Evolutionary conservation across 2,888 invertebrate genomes (phyloP).

Genomic region (Agrypnus murinus): DNA sequence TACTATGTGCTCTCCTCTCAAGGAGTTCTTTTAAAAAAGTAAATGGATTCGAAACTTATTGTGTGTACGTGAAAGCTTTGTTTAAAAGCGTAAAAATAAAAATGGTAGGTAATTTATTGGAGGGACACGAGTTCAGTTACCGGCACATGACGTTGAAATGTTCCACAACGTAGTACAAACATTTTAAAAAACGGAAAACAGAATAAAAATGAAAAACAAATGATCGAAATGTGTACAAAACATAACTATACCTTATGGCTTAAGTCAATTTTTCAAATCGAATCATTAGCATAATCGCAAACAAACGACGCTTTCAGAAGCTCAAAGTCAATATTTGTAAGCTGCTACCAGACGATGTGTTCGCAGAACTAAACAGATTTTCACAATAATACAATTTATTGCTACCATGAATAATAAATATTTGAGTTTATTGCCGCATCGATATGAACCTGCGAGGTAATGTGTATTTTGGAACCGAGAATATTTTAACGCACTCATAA

Average conservation of each 20-base stretch:
- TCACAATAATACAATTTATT: constrained; percentile 33
- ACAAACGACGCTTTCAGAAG: constrained; percentile 31
- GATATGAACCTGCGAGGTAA: constrained; percentile 33
- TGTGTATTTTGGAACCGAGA: constrained; percentile 25
- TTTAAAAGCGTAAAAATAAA: too few species aligned
- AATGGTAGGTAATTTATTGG: not conserved
- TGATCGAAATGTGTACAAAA: constrained; percentile 12
- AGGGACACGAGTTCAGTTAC: not conserved
- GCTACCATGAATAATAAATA: constrained; percentile 28
- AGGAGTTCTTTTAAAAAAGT: not conserved
- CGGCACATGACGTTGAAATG: constrained; percentile 4
- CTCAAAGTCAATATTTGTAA: constrained; percentile 34
- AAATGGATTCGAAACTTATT: too few species aligned
- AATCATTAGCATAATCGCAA: constrained; percentile 33
- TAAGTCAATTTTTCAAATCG: constrained; percentile 27
- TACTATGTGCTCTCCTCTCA: too few species aligned
- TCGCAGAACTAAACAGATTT: constrained; percentile 24
- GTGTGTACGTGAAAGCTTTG: too few species aligned
- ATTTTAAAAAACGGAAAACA: too few species aligned
- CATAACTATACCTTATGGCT: constrained; percentile 15
- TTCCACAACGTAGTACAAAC: not conserved
- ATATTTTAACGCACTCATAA: constrained; percentile 28
- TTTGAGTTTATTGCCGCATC: constrained; percentile 36
- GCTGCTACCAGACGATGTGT: constrained; percentile 33
- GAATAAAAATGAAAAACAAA: not conserved